Base-by-base conservation (phyloP, 2,888 invertebrate genomes). In the Aporophyla nigra region DNA sequence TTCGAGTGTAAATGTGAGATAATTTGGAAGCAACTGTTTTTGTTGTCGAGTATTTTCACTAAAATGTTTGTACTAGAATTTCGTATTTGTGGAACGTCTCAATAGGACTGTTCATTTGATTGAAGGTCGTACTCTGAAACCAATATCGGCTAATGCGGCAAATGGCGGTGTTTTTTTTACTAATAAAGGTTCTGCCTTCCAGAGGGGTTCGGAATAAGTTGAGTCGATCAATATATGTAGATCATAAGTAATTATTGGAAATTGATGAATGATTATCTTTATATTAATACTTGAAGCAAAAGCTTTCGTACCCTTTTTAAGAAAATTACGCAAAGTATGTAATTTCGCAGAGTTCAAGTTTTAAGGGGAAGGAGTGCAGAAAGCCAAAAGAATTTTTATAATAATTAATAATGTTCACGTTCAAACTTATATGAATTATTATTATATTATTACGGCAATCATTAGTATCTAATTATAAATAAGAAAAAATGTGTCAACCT, bases 21-120 rank as follows among this genome's bases (percentile, higher is more conserved):
- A 83, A 70, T 84, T 82, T 82, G 40, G 62, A 63, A 67, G 84
- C 66, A 69, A 66, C 19, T 65, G 84, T 74, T 84, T 82, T 70
- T 63, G 80, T 67, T 68, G 62, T 62, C 46, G 19, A 54, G 62
- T 33, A 46, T 78, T 81, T 83, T 59, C 54, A 51, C 51, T 43
- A 12, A 73, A 66, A 66, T 78, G 14, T 49, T 40, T 78, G 33
- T 16, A 43, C 54, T 51, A 19, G 46, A 69, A 78, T 69, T 72
- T 51, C 51, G 14, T 69, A 46, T 67, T 76, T 62, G 27, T 62
- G 10, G 33, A 53, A 63, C 33, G 63, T 75, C 63, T 78, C 33
- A 74, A 74, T 74, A 9, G 40, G 43, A 73, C 16, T 73, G 51
- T 33, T 80, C 27, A 63, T 74, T 73, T 73, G 9, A 46, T 53